Evolutionary conservation across 2,113 vertebrate genomes (phyloP), one percentile per base, ranked within the genome.

Genomic region (Nyctibius bracteatus): DNA sequence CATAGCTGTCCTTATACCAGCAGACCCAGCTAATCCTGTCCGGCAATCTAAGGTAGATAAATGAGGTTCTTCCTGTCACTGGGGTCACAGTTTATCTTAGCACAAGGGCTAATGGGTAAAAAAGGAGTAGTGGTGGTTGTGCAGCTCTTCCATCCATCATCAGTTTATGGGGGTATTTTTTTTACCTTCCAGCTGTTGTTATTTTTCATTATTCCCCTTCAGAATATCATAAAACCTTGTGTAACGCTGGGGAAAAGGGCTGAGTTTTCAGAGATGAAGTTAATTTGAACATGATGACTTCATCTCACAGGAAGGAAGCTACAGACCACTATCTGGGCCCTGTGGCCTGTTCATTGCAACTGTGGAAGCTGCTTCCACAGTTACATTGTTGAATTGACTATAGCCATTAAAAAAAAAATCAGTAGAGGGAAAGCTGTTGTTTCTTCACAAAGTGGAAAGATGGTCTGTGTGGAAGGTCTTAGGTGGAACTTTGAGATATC

Each of bases 1-100:
- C 1, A 0, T 37, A 54, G 35, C 51, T 49, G 23, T 37, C 25
- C 14, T 66, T 11, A 3, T 1, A 6, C 31, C 15, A 18, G 33
- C 63, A 81, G 35, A 62, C 9, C 16, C 43, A 46, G 63, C 44
- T 71, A 52, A 71, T 46, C 16, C 37, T 39, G 51, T 46, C 35
- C 57, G 63, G 14, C 33, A 63, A 10, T 44, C 33, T 77, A 63
- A 71, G 43, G 17, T 25, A 88, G 44, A 70, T 58, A 41, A 58
- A n/a, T 13, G 7, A 78, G 21, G 25, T 52, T 77, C 28, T 51
- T 77, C 37, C 28, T 58, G 71, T 21, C 15, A 14, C n/a, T n/a
- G 33, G 25, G 35, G 23, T 25, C 43, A 14, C 22, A 18, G 27
- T 70, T 81, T 37, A 7, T 57, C 35, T 57, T 70, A 41, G 44